Percentiles rank a stretch among this genome's conserved stretches.
Conservation (phyloP, 2,113 vertebrate species). For the Dipodomys spectabilis region DNA sequence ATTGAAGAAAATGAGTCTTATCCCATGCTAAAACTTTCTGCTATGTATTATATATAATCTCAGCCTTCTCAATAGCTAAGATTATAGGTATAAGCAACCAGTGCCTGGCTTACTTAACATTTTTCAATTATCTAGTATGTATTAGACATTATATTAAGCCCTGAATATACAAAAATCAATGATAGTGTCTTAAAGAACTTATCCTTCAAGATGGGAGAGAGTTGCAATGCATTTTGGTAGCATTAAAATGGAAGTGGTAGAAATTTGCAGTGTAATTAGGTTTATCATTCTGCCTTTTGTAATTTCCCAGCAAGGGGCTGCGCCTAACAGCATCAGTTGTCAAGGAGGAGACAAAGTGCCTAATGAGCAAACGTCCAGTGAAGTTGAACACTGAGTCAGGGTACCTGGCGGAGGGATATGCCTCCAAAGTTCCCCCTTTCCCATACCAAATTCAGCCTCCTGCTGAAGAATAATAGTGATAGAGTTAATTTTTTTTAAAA, state of each 20-base stretch:
- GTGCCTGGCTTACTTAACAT: background rate
- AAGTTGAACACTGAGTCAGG: background rate
- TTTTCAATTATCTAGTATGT: background rate
- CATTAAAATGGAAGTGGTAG: background rate
- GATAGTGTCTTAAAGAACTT: constrained; percentile 18
- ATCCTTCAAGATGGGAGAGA: background rate
- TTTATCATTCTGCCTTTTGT: background rate
- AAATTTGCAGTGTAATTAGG: background rate
- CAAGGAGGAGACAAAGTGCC: background rate
- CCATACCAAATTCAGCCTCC: background rate
- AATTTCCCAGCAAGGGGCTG: background rate
- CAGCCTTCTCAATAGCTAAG: too few species aligned
- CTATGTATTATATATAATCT: too few species aligned
- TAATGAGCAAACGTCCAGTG: background rate
- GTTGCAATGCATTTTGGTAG: background rate
- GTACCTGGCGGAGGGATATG: background rate
- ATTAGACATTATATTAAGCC: background rate
- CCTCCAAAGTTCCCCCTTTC: background rate
- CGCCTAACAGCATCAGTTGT: background rate
- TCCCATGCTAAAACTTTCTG: background rate
- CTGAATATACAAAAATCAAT: background rate
- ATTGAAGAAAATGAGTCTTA: background rate
- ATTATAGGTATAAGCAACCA: background rate
- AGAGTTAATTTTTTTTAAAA: too few species aligned
- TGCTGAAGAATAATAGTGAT: background rate